phyloP scores from a whole-genome alignment of 2,113 vertebrate species.

The Pristiophorus japonicus region DNA sequence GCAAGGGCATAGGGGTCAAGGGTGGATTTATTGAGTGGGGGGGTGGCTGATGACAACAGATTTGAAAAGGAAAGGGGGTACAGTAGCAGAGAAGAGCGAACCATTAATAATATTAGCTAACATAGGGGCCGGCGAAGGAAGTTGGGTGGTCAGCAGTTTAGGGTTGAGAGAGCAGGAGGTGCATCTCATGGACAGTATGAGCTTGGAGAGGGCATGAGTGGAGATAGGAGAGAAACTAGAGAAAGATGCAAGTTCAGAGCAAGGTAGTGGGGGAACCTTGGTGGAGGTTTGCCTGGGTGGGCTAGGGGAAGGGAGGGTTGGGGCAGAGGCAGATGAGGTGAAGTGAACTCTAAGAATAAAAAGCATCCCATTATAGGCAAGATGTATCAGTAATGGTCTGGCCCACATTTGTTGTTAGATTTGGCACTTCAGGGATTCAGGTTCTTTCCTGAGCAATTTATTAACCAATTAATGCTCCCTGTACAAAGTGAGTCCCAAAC shows the following conservation, averaged over 20 bases:
- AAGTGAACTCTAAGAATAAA: neutral
- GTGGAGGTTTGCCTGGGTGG: neutral
- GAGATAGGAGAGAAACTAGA: neutral
- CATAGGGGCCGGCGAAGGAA: neutral
- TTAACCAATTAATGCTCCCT: neutral
- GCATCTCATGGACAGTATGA: neutral
- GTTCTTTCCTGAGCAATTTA: neutral
- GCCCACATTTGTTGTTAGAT: neutral
- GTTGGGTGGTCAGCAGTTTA: neutral
- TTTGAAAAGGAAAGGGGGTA: neutral
- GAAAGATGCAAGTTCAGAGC: neutral
- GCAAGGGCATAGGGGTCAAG: neutral
- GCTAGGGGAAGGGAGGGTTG: neutral
- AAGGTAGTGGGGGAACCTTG: neutral
- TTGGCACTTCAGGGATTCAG: neutral
- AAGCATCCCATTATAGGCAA: neutral
- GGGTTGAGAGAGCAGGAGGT: neutral
- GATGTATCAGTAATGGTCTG: neutral
- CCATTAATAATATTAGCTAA: neutral
- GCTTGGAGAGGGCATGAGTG: neutral
- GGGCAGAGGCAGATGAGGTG: neutral
- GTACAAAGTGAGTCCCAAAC: neutral
- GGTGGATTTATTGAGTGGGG: neutral
- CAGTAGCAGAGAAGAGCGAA: neutral
- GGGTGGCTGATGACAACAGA: neutral